These are phyloP conservation scores for Coptodon rendalli DNA, from an alignment of 2,113 vertebrate species.

Conservation along the genomic window DNA sequence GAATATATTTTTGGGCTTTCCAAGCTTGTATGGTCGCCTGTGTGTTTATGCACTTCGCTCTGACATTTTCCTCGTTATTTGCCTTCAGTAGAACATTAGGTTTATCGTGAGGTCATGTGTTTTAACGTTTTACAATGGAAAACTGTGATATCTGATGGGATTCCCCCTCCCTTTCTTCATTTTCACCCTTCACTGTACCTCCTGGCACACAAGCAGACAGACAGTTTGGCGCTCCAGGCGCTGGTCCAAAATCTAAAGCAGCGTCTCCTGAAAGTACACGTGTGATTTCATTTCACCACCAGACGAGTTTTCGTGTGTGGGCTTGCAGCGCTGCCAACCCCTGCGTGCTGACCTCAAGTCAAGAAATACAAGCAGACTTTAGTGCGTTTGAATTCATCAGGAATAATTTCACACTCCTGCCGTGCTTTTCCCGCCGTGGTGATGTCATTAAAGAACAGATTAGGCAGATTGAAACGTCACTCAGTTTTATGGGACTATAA, in stretches of 20 bases:
- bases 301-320: conserved; percentile 59
- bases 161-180: background rate
- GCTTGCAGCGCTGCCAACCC: conserved; percentile 45
- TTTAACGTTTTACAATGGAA: conserved; percentile 1
- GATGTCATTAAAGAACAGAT: background rate
- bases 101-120: background rate
- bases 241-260: conserved; percentile 60
- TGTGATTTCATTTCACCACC: conserved; percentile 63
- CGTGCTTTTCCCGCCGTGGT: background rate
- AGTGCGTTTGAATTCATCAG: background rate
- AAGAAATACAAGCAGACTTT: background rate
- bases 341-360: conserved; percentile 12
- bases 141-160: conserved; percentile 27
- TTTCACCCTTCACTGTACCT: background rate
- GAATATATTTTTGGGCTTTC: background rate
- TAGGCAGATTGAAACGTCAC: background rate
- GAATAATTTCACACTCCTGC: background rate
- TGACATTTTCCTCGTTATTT: background rate
- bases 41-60: background rate
- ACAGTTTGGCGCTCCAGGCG: conserved; percentile 43
- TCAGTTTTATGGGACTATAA: background rate
- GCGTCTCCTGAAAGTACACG: conserved; percentile 60
- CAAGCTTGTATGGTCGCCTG: background rate
- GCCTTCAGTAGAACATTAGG: background rate
- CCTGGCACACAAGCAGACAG: background rate